A percentile compares a stretch with the other conserved stretches of the same genome.
Conservation (phyloP, 2,113 vertebrate genomes). For the Procavia capensis region DNA sequence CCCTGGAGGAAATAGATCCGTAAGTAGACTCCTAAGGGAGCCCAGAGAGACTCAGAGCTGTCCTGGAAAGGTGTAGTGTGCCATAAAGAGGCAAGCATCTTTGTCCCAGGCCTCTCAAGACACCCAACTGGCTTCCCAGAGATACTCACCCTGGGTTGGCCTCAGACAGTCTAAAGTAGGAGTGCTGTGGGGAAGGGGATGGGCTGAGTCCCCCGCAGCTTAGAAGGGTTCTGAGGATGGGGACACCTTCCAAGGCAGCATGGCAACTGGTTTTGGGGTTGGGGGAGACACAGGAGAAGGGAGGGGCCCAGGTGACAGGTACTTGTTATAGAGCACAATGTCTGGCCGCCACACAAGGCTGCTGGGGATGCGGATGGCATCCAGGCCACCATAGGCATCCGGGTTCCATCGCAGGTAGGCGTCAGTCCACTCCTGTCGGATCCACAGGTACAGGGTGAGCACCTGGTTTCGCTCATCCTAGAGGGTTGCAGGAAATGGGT, state of each 20-base stretch:
- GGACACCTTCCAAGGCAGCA: background rate
- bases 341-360: constrained; percentile 95
- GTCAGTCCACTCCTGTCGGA: constrained; percentile 94
- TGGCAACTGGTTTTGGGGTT: background rate
- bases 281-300: background rate
- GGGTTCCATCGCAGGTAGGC: constrained; percentile 92
- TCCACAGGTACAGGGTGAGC: constrained; percentile 93
- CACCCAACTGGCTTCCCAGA: background rate
- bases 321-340: constrained; percentile 97
- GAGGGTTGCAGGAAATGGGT: background rate
- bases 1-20: background rate
- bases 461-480: constrained; percentile 91
- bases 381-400: constrained; percentile 92
- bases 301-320: constrained; percentile 41
- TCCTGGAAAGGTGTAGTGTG: background rate
- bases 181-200: background rate
- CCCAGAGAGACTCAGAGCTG: background rate
- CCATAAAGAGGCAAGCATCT: background rate
- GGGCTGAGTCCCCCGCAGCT: background rate
- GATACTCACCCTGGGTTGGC: background rate
- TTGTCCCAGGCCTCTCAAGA: background rate
- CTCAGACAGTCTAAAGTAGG: background rate
- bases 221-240: background rate
- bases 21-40: background rate
- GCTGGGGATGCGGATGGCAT: constrained; percentile 94